These are phyloP conservation scores for Nothobranchius furzeri DNA, from an alignment of 2,113 vertebrate species.

Conservation along the genomic window DNA sequence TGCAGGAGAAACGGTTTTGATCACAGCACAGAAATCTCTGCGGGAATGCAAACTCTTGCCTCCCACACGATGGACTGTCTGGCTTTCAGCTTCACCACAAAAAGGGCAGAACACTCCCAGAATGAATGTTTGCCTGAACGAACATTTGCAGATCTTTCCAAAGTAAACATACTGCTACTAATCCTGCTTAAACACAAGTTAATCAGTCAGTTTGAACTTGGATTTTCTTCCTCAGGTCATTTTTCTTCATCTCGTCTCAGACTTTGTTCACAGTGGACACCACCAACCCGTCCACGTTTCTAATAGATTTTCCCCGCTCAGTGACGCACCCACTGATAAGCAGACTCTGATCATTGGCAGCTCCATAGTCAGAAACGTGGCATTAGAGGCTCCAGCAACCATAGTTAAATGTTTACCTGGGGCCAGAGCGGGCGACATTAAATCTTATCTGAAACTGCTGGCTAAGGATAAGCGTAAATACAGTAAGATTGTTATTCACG, in stretches of 20 bases:
- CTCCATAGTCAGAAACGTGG: too few relatives aligned
- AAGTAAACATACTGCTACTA: not conserved
- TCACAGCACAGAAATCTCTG: not conserved
- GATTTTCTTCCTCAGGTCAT: not conserved
- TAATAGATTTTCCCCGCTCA: too few relatives aligned
- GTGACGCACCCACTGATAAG: too few relatives aligned
- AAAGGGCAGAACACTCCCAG: conserved; percentile 6
- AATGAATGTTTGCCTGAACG: not conserved
- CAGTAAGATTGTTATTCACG: too few relatives aligned
- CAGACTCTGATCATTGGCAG: too few relatives aligned
- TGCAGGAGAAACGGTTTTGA: not conserved
- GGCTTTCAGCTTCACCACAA: not conserved
- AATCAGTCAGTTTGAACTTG: not conserved
- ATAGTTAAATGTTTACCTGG: too few relatives aligned
- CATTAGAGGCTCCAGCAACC: too few relatives aligned
- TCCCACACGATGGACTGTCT: conserved; percentile 20
- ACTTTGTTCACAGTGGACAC: not conserved
- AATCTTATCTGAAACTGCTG: too few relatives aligned
- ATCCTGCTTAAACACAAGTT: not conserved
- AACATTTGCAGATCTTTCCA: conserved; percentile 7
- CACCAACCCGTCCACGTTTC: too few relatives aligned
- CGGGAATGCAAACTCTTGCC: conserved; percentile 14
- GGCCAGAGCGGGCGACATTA: too few relatives aligned
- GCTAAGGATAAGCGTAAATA: too few relatives aligned
- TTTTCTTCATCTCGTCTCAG: not conserved